phyloP scores from a whole-genome alignment of 2,113 vertebrate species.

The Telmatochromis sp. region DNA sequence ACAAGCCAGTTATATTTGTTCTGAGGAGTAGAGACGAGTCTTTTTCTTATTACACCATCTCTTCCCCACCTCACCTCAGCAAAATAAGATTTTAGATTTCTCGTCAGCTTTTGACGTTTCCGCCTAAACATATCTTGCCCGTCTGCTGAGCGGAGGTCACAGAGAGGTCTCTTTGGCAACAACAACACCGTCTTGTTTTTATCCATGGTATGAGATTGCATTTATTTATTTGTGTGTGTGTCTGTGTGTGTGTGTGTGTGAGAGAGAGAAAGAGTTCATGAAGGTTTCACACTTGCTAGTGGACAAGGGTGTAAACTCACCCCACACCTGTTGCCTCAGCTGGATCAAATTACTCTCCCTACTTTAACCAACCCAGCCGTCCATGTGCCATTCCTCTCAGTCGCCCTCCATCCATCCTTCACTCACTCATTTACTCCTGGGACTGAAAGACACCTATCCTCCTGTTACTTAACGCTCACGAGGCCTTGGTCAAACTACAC shows the following conservation, averaged over 20 bases:
- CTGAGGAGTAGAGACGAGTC: background rate
- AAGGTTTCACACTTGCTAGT: background rate
- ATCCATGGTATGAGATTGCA: background rate
- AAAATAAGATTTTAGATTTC: background rate
- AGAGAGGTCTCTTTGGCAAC: background rate
- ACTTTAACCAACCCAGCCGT: slow-evolving; percentile 1
- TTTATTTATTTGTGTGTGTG: background rate
- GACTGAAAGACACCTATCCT: slow-evolving; percentile 13
- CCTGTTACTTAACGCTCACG: slow-evolving; percentile 47
- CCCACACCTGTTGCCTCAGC: slow-evolving; percentile 40
- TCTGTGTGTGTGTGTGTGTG: background rate
- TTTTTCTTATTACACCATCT: background rate
- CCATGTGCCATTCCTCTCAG: background rate
- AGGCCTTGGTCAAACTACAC: slow-evolving; percentile 17
- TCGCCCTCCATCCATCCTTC: background rate
- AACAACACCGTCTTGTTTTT: background rate
- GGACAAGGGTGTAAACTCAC: slow-evolving; percentile 29
- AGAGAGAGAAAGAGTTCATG: background rate
- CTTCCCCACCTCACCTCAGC: background rate
- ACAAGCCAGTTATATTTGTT: background rate
- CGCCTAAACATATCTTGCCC: background rate
- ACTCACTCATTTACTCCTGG: background rate
- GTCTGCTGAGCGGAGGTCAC: background rate
- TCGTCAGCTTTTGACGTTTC: background rate
- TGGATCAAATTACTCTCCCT: slow-evolving; percentile 29